These are phyloP conservation scores for Marasmarcha lunaedactyla DNA, from an alignment of 2,888 invertebrate species.

Conservation along the genomic window DNA sequence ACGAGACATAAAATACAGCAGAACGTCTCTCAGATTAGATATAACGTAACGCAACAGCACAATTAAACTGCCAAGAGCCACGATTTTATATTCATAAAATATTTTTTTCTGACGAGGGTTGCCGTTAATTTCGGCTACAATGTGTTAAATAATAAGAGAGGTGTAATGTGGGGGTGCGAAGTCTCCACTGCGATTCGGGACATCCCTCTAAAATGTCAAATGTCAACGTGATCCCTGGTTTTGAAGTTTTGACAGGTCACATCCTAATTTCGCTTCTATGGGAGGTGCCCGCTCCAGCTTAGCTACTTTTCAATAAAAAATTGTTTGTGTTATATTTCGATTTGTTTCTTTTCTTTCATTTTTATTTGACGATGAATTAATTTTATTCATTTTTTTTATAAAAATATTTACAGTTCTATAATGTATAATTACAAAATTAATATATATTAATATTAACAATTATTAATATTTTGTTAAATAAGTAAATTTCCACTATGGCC, in stretches of 20 bases:
- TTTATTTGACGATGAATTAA: conserved; percentile 3
- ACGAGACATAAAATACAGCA: too few relatives aligned
- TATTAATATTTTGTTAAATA: too few relatives aligned
- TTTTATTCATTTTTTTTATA: too few relatives aligned
- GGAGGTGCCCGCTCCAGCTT: conserved; percentile 31
- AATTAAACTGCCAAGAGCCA: conserved; percentile 63
- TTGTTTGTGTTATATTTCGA: conserved; percentile 48
- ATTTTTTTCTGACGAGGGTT: conserved; percentile 68
- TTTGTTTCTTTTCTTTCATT: conserved; percentile 23
- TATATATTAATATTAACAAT: too few relatives aligned
- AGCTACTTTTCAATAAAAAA: conserved; percentile 52
- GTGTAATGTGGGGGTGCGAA: conserved; percentile 55
- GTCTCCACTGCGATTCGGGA: conserved; percentile 32
- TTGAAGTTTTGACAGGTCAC: conserved; percentile 65
- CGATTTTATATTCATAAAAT: conserved; percentile 52
- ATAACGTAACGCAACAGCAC: conserved; percentile 43
- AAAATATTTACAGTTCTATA: too few relatives aligned
- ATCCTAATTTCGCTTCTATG: conserved; percentile 63
- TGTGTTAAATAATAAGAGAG: conserved; percentile 69
- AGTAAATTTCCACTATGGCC: too few relatives aligned
- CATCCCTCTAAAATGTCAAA: conserved; percentile 40
- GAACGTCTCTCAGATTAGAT: too few relatives aligned
- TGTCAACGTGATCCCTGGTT: conserved; percentile 48
- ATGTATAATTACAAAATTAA: too few relatives aligned
- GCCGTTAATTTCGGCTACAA: conserved; percentile 66